A percentile compares a stretch with the other conserved stretches of the same genome.
Conservation (phyloP, 2,113 vertebrate genomes). For the Pipra filicauda region DNA sequence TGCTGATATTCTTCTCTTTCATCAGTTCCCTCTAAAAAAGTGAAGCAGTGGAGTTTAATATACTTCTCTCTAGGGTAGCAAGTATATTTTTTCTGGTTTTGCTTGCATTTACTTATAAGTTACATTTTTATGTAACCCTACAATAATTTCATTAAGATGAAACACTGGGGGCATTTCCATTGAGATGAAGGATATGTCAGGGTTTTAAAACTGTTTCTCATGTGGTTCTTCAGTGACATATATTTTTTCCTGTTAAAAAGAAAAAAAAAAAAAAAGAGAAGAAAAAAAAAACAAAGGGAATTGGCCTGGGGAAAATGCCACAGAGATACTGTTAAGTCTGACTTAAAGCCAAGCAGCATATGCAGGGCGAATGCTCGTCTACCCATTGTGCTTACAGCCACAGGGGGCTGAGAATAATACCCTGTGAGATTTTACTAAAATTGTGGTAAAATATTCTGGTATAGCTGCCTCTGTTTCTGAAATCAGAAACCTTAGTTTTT, state of each 20-base stretch:
- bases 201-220: background rate
- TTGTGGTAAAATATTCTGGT: slow-evolving; percentile 18
- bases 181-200: background rate
- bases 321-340: slow-evolving; percentile 40
- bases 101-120: background rate
- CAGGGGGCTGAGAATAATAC: slow-evolving; percentile 36
- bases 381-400: slow-evolving; percentile 30
- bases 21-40: background rate
- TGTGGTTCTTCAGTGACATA: slow-evolving; percentile 11
- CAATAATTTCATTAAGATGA: background rate
- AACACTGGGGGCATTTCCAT: background rate
- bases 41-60: background rate
- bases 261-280: background rate
- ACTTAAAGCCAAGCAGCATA: slow-evolving; percentile 33
- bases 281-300: slow-evolving; percentile 7
- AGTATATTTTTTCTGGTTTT: background rate
- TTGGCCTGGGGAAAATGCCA: slow-evolving; percentile 34
- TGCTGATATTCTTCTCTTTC: background rate
- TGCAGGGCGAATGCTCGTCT: background rate
- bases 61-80: background rate
- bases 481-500: background rate
- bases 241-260: background rate
- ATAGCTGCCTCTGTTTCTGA: background rate
- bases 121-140: background rate
- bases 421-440: background rate